Evolutionary conservation across 2,888 invertebrate genomes (phyloP), one percentile per base, ranked within the genome.

Genomic region (Agonopterix alstromeriana): DNA sequence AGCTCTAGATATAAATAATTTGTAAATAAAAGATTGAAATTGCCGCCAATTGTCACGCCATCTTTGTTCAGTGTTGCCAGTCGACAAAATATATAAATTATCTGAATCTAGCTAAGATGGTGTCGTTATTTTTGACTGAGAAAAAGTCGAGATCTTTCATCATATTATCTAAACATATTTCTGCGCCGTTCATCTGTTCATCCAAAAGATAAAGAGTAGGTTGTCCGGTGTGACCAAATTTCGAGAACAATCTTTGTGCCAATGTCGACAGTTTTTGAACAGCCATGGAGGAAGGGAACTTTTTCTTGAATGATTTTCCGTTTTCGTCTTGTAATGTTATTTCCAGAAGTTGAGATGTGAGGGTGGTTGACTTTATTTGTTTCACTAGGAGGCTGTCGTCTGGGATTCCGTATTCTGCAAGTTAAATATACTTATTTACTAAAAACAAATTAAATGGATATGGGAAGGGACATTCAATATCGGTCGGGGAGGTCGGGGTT

Each of bases 191-290:
- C 77, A 90, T 86, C 57, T 90, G 81, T 9, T 88, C 88, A 60
- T 93, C 92, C 1, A 91, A 63, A 52, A 92, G 86, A 51, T 81
- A 80, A 11, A 92, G 63, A 0, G 60, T 76, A 0, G 90, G 90
- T 36, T 65, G 67, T 4, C 82, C 82, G 36, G 58, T 70, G 62
- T 77, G 63, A 56, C 77, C 80, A 53, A 55, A 50, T 54, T 76
- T 84, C 0, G 91, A 89, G 69, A 95, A 95, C 58, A 95, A 82
- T 75, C 95, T 92, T 70, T 95, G 94, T 1, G 94, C 91, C 57
- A 98, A 83, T 65, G 94, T 94, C 63, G 93, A 93, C 55, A 98
- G 84, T 74, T 97, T 97, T 73, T 95, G 95, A 10, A 97, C 93
- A 4, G 92, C 91, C 91, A 97, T 95, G 49, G 94, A 92, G 1